phyloP scores from a whole-genome alignment of 1,140 invertebrate genomes.

The Agrilus planipennis region DNA sequence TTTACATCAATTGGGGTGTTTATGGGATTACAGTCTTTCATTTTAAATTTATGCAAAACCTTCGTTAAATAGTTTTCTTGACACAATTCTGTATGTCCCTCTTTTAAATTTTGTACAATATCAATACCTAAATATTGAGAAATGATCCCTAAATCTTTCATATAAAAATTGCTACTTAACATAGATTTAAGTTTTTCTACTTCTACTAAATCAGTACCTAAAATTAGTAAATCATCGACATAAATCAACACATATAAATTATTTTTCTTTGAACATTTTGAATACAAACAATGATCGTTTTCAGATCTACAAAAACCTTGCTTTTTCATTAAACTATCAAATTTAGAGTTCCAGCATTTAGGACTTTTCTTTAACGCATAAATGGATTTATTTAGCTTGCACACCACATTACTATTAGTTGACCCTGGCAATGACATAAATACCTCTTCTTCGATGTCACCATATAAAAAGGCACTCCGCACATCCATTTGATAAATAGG shows the following conservation, averaged over 20 bases:
- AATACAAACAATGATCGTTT: conserved; percentile 13
- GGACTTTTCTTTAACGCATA: not conserved
- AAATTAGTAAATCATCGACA: conserved; percentile 16
- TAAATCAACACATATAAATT: conserved; percentile 12
- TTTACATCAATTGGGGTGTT: conserved; percentile 8
- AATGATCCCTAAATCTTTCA: conserved; percentile 9
- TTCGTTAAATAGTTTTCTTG: conserved; percentile 8
- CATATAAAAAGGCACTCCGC: conserved; percentile 32
- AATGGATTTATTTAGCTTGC: conserved; percentile 1
- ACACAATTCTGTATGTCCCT: no score
- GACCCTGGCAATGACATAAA: conserved; percentile 1
- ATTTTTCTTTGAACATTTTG: no score
- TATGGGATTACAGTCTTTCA: conserved; percentile 8
- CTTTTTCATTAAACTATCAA: conserved; percentile 10
- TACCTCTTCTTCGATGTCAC: conserved; percentile 22
- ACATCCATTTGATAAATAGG: conserved; percentile 32
- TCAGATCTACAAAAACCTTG: conserved; percentile 7
- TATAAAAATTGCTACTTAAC: conserved; percentile 6
- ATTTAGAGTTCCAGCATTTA: conserved; percentile 4
- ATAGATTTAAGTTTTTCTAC: conserved; percentile 3
- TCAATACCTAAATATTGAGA: conserved; percentile 8
- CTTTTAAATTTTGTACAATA: conserved; percentile 6
- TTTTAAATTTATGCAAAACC: conserved; percentile 4
- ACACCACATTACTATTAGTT: not conserved
- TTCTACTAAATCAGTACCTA: conserved; percentile 1